phyloP scores from a whole-genome alignment of 2,888 invertebrate genomes.

The Patella depressa region DNA sequence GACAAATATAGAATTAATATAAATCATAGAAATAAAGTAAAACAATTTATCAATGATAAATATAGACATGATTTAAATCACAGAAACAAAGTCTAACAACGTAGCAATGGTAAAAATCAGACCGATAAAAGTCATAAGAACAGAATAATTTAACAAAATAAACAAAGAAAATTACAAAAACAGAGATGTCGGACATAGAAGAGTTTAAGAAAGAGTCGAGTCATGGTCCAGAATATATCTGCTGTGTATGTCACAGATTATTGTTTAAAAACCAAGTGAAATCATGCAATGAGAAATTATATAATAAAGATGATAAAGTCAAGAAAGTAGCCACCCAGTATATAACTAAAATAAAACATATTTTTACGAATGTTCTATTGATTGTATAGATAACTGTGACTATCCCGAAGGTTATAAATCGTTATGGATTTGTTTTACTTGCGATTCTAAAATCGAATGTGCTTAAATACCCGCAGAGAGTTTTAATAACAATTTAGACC shows the following conservation, averaged over 20 bases:
- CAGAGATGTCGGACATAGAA: not conserved
- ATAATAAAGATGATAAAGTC: not conserved
- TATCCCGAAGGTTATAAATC: not conserved
- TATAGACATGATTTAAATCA: not conserved
- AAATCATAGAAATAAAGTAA: not conserved
- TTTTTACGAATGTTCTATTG: not conserved
- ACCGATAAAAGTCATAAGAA: not conserved
- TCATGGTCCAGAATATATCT: not conserved
- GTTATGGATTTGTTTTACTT: not conserved
- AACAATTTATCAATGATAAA: not conserved
- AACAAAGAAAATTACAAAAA: not conserved
- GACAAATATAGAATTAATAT: not conserved
- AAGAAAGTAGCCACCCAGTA: not conserved
- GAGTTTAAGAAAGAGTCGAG: not conserved
- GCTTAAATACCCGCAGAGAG: constrained; percentile 6
- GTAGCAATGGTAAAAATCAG: not conserved
- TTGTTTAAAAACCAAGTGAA: not conserved
- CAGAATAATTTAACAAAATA: not conserved
- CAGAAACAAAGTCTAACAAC: not conserved
- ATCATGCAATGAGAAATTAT: not conserved
- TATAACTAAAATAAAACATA: constrained; percentile 6
- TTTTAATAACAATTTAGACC: constrained; percentile 12
- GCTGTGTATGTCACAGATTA: not conserved
- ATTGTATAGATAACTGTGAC: not conserved
- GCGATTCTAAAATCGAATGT: not conserved